A percentile compares a stretch with the other conserved stretches of the same genome.
Conservation (phyloP, 2,888 invertebrate genomes). For the Actias luna region DNA sequence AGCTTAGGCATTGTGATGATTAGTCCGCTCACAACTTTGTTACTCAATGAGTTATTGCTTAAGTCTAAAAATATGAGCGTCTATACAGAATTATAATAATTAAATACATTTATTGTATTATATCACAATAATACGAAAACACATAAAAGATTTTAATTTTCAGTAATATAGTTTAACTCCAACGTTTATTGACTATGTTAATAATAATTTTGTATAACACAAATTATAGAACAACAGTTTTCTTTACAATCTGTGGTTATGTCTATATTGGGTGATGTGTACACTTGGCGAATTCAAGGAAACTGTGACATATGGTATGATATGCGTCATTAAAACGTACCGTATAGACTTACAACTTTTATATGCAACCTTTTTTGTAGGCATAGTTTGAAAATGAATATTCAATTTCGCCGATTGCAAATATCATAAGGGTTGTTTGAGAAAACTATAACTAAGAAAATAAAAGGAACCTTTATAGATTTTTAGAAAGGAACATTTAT, state of each 20-base stretch:
- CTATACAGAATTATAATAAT: no score
- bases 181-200: slow-evolving; percentile 5
- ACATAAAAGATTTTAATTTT: not conserved
- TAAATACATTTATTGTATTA: no score
- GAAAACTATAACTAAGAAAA: no score
- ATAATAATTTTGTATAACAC: not conserved
- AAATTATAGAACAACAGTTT: not conserved
- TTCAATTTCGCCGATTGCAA: not conserved
- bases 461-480: no score
- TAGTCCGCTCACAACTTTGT: no score
- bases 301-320: slow-evolving; percentile 69
- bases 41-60: no score
- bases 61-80: no score
- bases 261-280: not conserved
- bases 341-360: slow-evolving; percentile 19
- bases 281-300: slow-evolving; percentile 60
- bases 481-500: no score
- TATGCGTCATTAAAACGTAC: slow-evolving; percentile 57
- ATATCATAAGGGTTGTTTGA: not conserved
- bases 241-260: not conserved
- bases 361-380: not conserved
- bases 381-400: not conserved
- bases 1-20: no score
- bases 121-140: not conserved
- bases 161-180: not conserved